phyloP scores from a whole-genome alignment of 1,140 invertebrate genomes.

The Dreissena polymorpha region DNA sequence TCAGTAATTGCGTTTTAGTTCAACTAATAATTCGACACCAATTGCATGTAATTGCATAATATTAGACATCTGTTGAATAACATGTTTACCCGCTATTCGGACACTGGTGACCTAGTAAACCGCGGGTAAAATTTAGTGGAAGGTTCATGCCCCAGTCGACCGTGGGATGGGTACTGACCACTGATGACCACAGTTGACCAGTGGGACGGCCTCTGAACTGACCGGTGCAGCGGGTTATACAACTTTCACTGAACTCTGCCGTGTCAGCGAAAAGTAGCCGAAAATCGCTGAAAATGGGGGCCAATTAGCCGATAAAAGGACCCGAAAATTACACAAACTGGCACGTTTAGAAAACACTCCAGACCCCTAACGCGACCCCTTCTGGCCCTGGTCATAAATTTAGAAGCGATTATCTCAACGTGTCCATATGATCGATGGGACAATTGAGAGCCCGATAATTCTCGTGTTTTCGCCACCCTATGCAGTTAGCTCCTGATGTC shows the following conservation, averaged over 20 bases:
- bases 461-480: slow-evolving; percentile 3
- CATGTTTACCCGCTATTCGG: too few species aligned
- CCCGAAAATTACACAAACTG: slow-evolving; percentile 49
- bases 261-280: slow-evolving; percentile 11
- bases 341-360: slow-evolving; percentile 34
- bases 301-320: slow-evolving; percentile 41
- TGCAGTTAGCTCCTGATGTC: slow-evolving; percentile 5
- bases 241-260: slow-evolving; percentile 27
- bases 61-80: too few species aligned
- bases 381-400: slow-evolving; percentile 40
- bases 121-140: too few species aligned
- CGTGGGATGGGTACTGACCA: too few species aligned
- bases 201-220: too few species aligned
- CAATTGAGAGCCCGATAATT: slow-evolving; percentile 22
- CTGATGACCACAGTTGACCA: too few species aligned
- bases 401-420: slow-evolving; percentile 36
- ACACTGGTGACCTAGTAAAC: too few species aligned
- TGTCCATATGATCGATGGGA: slow-evolving; percentile 20
- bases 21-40: too few species aligned
- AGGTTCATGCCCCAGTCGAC: too few species aligned
- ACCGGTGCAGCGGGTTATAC: slow-evolving; percentile 25
- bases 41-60: too few species aligned
- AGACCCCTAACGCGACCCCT: slow-evolving; percentile 3
- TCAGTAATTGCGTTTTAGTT: too few species aligned
- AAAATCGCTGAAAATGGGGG: slow-evolving; percentile 26